Evolutionary conservation across 1,140 invertebrate species (phyloP).

Genomic region (Radopholus similis): DNA sequence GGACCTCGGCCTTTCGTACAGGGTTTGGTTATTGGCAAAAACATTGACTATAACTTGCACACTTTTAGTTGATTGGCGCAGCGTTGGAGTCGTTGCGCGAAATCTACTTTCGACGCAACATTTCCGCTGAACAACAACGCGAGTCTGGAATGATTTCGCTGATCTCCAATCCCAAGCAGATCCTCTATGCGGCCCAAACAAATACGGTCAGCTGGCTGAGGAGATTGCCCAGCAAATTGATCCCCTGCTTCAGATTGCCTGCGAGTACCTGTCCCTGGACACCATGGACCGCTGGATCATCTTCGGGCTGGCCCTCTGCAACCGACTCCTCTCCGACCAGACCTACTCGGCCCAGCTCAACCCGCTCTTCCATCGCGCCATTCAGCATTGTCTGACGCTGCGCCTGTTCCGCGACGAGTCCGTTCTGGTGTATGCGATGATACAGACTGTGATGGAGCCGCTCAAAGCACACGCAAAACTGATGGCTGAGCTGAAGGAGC

Average conservation of each 20-base stretch:
- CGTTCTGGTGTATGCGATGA: constrained; percentile 86
- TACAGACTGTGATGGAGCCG: constrained; percentile 85
- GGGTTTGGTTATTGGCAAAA: constrained; percentile 62
- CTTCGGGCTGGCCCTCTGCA: constrained; percentile 84
- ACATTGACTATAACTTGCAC: not conserved
- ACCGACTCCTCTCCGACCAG: constrained; percentile 64
- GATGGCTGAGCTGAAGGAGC: constrained; percentile 50
- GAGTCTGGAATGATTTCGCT: constrained; percentile 85
- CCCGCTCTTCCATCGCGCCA: constrained; percentile 82
- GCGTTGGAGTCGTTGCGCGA: constrained; percentile 80
- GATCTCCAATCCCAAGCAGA: constrained; percentile 80
- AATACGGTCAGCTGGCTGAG: constrained; percentile 71
- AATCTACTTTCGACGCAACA: constrained; percentile 81
- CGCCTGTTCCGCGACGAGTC: constrained; percentile 95
- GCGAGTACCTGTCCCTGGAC: constrained; percentile 91
- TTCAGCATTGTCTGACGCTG: constrained; percentile 88
- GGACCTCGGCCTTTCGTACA: constrained; percentile 90
- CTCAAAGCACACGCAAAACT: constrained; percentile 73
- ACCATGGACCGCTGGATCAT: constrained; percentile 93
- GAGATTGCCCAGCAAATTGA: constrained; percentile 35
- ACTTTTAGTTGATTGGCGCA: constrained; percentile 69
- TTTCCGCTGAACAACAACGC: constrained; percentile 86
- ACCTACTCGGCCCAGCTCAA: constrained; percentile 66
- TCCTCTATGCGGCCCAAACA: constrained; percentile 86
- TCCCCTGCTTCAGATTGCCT: constrained; percentile 71